These are phyloP conservation scores for Hemicentrotus pulcherrimus DNA, from an alignment of 35 echinoderm and acorn worm genomes.

Conservation along the genomic window DNA sequence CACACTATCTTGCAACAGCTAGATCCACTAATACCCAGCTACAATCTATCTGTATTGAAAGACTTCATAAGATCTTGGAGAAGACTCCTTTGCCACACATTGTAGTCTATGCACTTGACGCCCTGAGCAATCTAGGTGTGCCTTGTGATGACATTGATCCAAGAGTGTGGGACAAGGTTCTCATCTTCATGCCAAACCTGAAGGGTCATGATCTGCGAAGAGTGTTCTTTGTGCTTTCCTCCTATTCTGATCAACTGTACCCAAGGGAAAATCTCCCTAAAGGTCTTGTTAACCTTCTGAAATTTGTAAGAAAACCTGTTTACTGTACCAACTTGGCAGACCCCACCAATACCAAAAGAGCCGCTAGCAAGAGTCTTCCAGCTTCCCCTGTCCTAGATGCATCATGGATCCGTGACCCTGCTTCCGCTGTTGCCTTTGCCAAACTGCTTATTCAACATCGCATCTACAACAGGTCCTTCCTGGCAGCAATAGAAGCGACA, in stretches of 20 bases:
- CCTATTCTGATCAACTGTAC: conserved; percentile 18
- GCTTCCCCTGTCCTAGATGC: not conserved
- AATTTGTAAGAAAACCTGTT: conserved; percentile 28
- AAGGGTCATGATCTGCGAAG: conserved; percentile 44
- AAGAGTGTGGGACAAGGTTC: conserved; percentile 50
- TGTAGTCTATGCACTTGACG: conserved; percentile 35
- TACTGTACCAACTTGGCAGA: not conserved
- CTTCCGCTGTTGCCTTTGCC: conserved; percentile 29
- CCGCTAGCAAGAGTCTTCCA: not conserved
- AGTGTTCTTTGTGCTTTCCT: conserved; percentile 38
- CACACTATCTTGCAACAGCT: not conserved
- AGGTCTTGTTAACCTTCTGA: conserved; percentile 23
- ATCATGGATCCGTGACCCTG: not conserved
- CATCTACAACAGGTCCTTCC: conserved; percentile 31
- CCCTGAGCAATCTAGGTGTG: conserved; percentile 48
- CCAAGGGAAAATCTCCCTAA: conserved; percentile 31
- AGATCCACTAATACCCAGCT: conserved; percentile 7
- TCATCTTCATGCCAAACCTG: conserved; percentile 49
- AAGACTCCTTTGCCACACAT: conserved; percentile 17
- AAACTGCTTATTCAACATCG: conserved; percentile 29
- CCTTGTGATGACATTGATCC: conserved; percentile 59
- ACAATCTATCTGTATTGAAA: conserved; percentile 23
- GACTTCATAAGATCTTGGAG: not conserved
- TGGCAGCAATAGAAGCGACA: conserved; percentile 22
- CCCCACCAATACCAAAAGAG: not conserved